Conservation (phyloP, 2,888 invertebrate species). For the Nineta flava region DNA sequence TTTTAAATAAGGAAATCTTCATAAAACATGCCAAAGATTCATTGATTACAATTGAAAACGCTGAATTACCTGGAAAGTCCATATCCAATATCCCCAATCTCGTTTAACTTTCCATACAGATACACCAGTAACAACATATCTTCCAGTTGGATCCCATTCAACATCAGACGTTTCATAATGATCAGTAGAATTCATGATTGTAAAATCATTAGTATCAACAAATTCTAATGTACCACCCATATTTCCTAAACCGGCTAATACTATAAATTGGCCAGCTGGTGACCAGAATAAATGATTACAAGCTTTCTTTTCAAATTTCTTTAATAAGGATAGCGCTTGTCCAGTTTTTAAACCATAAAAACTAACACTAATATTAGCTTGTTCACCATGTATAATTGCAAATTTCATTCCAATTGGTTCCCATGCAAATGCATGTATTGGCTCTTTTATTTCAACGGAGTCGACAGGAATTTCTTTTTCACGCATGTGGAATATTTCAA, state of each 20-base stretch:
- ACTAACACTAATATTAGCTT: conserved; percentile 68
- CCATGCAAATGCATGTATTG: conserved; percentile 93
- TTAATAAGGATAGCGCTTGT: conserved; percentile 73
- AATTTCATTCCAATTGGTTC: conserved; percentile 95
- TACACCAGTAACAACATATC: conserved; percentile 90
- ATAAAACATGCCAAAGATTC: too few species aligned
- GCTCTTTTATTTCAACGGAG: conserved; percentile 88
- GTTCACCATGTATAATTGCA: conserved; percentile 90
- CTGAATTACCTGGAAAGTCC: conserved; percentile 85
- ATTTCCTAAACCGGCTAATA: conserved; percentile 72
- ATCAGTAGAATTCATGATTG: conserved; percentile 85
- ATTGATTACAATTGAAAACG: too few species aligned
- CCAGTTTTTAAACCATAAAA: conserved; percentile 87
- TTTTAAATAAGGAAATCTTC: too few species aligned
- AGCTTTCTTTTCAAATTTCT: conserved; percentile 75
- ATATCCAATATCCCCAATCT: conserved; percentile 85
- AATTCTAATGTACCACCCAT: conserved; percentile 87
- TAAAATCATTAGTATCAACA: conserved; percentile 88
- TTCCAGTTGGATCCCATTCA: conserved; percentile 98
- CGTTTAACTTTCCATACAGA: conserved; percentile 94
- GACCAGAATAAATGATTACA: conserved; percentile 94
- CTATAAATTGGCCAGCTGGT: conserved; percentile 87
- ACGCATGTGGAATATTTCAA: conserved; percentile 97
- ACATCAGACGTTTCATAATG: conserved; percentile 89
- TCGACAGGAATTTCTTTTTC: conserved; percentile 97